These are phyloP conservation scores for Semnornis frantzii DNA, from an alignment of 2,113 vertebrate genomes.

Conservation along the genomic window DNA sequence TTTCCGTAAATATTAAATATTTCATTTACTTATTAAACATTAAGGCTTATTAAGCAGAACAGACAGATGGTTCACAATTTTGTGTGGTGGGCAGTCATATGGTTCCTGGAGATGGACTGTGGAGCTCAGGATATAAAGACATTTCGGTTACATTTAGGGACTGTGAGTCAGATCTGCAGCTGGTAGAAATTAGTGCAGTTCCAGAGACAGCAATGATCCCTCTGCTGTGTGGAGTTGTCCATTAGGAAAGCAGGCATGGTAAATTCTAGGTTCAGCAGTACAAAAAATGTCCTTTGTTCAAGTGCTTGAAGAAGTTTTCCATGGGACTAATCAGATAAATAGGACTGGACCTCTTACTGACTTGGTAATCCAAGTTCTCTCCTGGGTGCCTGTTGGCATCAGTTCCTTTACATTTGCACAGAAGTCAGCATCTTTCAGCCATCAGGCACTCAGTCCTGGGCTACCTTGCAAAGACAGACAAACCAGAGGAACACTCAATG, in stretches of 20 bases:
- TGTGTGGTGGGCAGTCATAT: neutral
- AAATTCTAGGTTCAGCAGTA: neutral
- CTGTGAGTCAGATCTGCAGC: constrained; percentile 20
- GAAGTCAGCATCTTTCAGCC: neutral
- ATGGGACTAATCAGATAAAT: neutral
- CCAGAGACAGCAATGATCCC: neutral
- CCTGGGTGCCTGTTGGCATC: neutral
- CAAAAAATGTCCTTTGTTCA: neutral
- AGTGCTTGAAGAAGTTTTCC: neutral
- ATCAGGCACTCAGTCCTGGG: neutral
- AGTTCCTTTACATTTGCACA: neutral
- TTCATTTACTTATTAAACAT: constrained; percentile 36
- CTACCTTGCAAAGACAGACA: neutral
- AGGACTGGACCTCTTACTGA: neutral
- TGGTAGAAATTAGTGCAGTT: neutral
- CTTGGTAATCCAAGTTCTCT: neutral
- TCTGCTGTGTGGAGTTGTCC: neutral
- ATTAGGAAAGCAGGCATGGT: neutral
- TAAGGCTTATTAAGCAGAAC: constrained; percentile 20
- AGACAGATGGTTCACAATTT: constrained; percentile 17
- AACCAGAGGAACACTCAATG: neutral
- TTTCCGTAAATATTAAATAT: constrained; percentile 33
- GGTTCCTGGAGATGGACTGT: neutral
- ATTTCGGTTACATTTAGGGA: neutral
- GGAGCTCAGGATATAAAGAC: neutral